phyloP scores from a whole-genome alignment of 2,113 vertebrate species.

The Dromaius novaehollandiae region DNA sequence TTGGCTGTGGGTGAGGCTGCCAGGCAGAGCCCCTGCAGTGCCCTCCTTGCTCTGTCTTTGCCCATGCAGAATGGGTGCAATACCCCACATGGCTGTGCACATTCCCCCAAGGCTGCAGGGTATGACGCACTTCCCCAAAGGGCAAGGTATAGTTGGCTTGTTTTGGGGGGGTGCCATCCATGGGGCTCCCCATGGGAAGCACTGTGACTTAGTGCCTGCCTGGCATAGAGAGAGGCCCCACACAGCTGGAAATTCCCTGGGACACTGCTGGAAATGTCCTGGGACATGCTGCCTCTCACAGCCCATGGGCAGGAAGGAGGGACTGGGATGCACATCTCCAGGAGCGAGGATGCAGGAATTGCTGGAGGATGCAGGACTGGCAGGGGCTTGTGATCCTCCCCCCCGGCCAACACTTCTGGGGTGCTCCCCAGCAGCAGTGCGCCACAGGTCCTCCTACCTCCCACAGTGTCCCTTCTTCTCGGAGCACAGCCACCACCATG shows the following conservation, averaged over 20 bases:
- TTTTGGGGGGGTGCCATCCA: neutral
- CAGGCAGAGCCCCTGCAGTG: neutral
- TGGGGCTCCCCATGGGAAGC: neutral
- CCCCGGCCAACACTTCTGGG: neutral
- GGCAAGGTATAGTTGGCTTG: neutral
- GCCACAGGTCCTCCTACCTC: slow-evolving; percentile 72
- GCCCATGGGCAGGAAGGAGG: rapidly evolving
- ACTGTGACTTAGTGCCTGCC: neutral
- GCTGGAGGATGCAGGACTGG: neutral
- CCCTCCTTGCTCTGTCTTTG: neutral
- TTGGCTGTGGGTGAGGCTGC: neutral
- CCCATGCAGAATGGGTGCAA: neutral
- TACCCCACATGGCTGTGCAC: rapidly evolving
- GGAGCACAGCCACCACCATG: slow-evolving; percentile 79
- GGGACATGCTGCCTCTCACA: rapidly evolving
- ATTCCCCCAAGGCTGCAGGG: rapidly evolving
- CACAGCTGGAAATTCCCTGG: neutral
- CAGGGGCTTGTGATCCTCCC: neutral
- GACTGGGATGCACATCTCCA: neutral
- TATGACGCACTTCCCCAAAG: neutral
- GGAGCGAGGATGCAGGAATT: neutral
- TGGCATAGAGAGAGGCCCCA: neutral
- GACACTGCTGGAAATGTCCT: neutral
- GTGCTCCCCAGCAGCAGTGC: neutral
- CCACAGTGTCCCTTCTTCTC: slow-evolving; percentile 80